Conservation (phyloP, 2,888 invertebrate species). For the Altica lythri region DNA sequence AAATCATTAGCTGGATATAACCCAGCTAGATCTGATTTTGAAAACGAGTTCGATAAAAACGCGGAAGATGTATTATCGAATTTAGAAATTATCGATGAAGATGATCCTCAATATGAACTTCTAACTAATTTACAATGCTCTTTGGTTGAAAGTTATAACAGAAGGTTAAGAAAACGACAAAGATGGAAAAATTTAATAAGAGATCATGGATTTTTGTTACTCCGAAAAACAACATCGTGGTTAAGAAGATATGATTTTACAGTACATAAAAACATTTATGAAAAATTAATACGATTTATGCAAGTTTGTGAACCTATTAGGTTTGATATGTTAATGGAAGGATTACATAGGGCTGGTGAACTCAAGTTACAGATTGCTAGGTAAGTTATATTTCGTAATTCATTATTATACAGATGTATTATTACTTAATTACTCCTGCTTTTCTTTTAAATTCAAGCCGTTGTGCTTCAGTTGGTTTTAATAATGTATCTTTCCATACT, state of each 20-base stretch:
- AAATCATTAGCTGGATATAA: conserved; percentile 81
- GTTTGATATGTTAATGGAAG: conserved; percentile 79
- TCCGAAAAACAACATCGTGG: conserved; percentile 72
- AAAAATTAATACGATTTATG: conserved; percentile 73
- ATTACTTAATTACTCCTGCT: conserved; percentile 4
- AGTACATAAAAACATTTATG: conserved; percentile 62
- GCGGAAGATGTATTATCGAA: conserved; percentile 72
- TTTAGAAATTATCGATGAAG: conserved; percentile 56
- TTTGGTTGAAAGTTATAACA: conserved; percentile 75
- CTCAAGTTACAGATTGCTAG: conserved; percentile 65
- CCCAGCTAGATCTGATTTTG: conserved; percentile 84
- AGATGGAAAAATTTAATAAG: conserved; percentile 75
- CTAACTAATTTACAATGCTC: conserved; percentile 71
- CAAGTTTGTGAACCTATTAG: conserved; percentile 70
- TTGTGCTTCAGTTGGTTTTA: conserved; percentile 28
- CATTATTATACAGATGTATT: no score
- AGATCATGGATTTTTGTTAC: conserved; percentile 78
- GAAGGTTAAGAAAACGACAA: conserved; percentile 73
- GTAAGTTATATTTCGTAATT: conserved; percentile 46
- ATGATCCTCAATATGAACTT: conserved; percentile 60
- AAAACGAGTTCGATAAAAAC: conserved; percentile 79
- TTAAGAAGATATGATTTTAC: conserved; percentile 71
- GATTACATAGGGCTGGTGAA: conserved; percentile 72
- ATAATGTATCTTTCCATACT: conserved; percentile 17
- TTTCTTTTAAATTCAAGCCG: conserved; percentile 8